Evolutionary conservation across 2,797 vertebrate species (phyloP).

Genomic region (Thaleichthys pacificus): DNA sequence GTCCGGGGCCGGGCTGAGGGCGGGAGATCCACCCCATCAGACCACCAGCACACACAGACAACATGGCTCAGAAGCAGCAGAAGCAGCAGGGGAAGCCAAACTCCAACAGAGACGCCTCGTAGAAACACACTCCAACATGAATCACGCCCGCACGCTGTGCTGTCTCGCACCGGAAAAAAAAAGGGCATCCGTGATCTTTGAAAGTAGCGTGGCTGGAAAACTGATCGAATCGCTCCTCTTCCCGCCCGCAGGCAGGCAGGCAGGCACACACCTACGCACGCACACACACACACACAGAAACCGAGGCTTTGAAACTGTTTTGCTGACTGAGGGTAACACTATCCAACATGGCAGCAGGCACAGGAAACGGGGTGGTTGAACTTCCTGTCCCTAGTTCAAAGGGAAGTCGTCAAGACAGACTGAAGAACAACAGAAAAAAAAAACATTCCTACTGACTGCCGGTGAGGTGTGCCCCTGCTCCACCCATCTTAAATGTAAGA

Average conservation of each 20-base stretch:
- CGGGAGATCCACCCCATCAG: neutral
- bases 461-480: constrained; percentile 32
- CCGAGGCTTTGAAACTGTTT: constrained; percentile 8
- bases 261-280: constrained; percentile 23
- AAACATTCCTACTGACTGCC: neutral
- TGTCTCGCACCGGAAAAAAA: neutral
- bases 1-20: neutral
- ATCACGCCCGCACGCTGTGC: neutral
- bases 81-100: constrained; percentile 8
- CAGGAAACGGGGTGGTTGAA: constrained; percentile 33
- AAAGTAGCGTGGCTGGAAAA: constrained; percentile 23
- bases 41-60: too few relatives aligned
- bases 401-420: constrained; percentile 25
- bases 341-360: constrained; percentile 42
- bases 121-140: neutral
- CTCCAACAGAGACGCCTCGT: neutral
- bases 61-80: neutral
- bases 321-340: constrained; percentile 39
- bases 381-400: constrained; percentile 51
- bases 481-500: constrained; percentile 35
- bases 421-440: constrained; percentile 12
- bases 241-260: neutral
- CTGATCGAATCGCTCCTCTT: neutral
- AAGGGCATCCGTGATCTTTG: constrained; percentile 25
- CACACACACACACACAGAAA: constrained; percentile 21